These are phyloP conservation scores for Hirudo medicinalis DNA, from an alignment of 1,140 invertebrate genomes.

Conservation along the genomic window DNA sequence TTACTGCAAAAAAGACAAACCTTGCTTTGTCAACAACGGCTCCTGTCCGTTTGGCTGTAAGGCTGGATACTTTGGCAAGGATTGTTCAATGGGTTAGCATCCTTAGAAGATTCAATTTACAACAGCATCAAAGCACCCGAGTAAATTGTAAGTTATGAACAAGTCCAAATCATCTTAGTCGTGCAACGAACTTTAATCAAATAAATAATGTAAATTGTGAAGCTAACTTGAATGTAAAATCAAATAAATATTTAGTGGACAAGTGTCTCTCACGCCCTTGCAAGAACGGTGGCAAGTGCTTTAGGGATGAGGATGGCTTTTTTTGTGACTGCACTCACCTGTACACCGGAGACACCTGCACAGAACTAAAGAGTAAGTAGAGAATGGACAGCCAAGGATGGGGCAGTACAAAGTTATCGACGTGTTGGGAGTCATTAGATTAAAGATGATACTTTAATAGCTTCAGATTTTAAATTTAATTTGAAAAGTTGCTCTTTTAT, in stretches of 20 bases:
- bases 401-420: no score
- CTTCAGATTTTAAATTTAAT: no score
- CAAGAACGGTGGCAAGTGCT: slow-evolving; percentile 4
- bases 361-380: background rate
- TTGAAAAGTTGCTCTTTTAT: no score
- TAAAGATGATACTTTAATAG: no score
- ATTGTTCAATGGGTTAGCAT: background rate
- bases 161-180: no score
- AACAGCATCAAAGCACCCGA: background rate
- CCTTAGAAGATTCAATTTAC: background rate
- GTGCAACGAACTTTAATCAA: no score
- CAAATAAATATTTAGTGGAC: background rate
- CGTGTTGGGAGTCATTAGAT: no score
- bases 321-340: background rate
- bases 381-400: no score
- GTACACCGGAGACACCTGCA: background rate
- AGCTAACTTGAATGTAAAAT: background rate
- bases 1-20: background rate
- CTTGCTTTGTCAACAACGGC: background rate
- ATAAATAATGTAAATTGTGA: no score
- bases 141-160: no score
- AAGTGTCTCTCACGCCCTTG: background rate
- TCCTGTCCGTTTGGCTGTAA: background rate
- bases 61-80: slow-evolving; percentile 3
- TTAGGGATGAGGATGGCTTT: slow-evolving; percentile 2